Evolutionary conservation across 2,888 invertebrate genomes (phyloP).

Genomic region (Fragum whitleyi): DNA sequence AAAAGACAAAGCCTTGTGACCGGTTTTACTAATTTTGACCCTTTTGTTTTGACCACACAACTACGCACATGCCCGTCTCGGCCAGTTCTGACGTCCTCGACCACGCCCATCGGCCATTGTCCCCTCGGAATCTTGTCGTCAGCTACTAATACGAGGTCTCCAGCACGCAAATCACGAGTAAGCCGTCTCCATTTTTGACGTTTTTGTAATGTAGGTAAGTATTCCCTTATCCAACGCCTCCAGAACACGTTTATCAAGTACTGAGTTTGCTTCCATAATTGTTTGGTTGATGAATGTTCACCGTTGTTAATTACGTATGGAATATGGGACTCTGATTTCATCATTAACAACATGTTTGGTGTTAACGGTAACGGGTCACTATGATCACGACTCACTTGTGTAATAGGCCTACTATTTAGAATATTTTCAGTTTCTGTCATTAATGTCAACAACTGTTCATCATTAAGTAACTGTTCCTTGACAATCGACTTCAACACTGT

Average conservation of each 20-base stretch:
- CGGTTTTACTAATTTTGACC: conserved; percentile 1
- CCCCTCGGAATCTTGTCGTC: conserved; percentile 29
- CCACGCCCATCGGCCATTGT: conserved; percentile 47
- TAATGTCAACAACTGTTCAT: conserved; percentile 32
- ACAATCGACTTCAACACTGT: conserved; percentile 28
- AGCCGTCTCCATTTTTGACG: conserved; percentile 32
- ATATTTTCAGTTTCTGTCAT: conserved; percentile 33
- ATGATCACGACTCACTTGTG: conserved; percentile 27
- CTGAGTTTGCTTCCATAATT: conserved; percentile 46
- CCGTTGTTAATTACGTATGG: conserved; percentile 25
- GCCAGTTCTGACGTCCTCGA: conserved; percentile 29
- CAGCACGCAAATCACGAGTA: background rate
- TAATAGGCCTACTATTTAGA: conserved; percentile 39
- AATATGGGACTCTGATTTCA: conserved; percentile 31
- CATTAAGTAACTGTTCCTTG: conserved; percentile 30
- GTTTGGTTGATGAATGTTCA: conserved; percentile 8
- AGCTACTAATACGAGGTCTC: conserved; percentile 17
- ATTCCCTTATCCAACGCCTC: conserved; percentile 40
- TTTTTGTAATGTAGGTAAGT: conserved; percentile 13
- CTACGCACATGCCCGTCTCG: conserved; percentile 44
- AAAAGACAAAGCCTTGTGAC: conserved; percentile 15
- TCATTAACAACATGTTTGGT: conserved; percentile 31
- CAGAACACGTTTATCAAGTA: conserved; percentile 41
- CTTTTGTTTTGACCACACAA: conserved; percentile 20
- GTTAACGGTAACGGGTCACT: conserved; percentile 36